Conservation (phyloP, 2,797 vertebrate species). For the Semotilus atromaculatus region DNA sequence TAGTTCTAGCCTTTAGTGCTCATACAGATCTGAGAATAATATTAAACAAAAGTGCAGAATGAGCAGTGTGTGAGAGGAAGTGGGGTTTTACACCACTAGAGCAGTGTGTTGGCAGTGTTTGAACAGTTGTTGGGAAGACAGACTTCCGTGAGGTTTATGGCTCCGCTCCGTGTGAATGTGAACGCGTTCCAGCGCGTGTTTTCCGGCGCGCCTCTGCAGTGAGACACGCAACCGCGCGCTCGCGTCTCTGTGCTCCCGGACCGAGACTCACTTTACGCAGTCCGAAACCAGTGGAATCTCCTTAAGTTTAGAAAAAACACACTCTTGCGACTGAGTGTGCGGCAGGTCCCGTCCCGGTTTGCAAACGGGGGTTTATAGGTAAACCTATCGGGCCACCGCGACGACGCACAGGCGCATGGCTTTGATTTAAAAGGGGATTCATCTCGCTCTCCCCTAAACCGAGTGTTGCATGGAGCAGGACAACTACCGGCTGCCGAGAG, state of each 20-base stretch:
- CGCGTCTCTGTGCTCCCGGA: slow-evolving; percentile 68
- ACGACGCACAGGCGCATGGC: slow-evolving; percentile 18
- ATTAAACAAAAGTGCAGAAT: neutral
- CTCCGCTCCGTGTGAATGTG: slow-evolving; percentile 67
- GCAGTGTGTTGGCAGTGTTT: slow-evolving; percentile 32
- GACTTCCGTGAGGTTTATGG: slow-evolving; percentile 63
- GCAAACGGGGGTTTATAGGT: neutral
- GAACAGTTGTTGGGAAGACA: slow-evolving; percentile 40
- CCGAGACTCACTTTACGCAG: slow-evolving; percentile 57
- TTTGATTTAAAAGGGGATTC: slow-evolving; percentile 18
- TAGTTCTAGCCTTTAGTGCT: neutral
- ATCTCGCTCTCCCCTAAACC: neutral
- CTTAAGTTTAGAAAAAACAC: neutral
- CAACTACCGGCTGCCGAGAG: neutral
- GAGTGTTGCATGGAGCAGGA: slow-evolving; percentile 14
- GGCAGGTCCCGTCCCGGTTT: neutral
- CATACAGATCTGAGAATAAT: neutral
- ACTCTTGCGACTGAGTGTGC: neutral
- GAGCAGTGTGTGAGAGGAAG: slow-evolving; percentile 7
- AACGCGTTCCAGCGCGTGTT: slow-evolving; percentile 85
- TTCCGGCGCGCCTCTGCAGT: slow-evolving; percentile 81
- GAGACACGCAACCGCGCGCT: slow-evolving; percentile 74
- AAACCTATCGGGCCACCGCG: neutral
- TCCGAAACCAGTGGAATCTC: slow-evolving; percentile 13
- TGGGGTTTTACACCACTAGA: neutral